Evolutionary conservation across 2,797 vertebrate species (phyloP).

Genomic region (Hylomyscus alleni): DNA sequence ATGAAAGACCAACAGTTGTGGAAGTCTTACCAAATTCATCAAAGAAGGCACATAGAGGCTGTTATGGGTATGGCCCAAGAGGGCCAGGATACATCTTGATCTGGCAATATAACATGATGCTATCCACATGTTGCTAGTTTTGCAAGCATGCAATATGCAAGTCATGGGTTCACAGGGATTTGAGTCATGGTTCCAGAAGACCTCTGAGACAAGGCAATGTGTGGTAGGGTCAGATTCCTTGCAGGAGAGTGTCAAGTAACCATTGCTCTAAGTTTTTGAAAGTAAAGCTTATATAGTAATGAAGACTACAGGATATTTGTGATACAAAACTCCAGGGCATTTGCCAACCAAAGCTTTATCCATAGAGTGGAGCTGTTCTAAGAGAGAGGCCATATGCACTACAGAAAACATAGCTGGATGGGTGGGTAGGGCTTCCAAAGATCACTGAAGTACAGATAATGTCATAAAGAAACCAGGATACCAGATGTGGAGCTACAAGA

Average conservation of each 20-base stretch:
- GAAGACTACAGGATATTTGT: not conserved
- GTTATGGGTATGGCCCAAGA: not conserved
- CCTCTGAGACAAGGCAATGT: not conserved
- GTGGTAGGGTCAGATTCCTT: not conserved
- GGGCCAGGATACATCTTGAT: not conserved
- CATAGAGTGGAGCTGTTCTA: too few relatives aligned
- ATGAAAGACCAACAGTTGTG: not conserved
- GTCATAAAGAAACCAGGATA: not conserved
- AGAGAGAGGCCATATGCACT: not conserved
- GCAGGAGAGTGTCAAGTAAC: not conserved
- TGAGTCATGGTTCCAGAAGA: not conserved
- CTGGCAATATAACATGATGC: not conserved
- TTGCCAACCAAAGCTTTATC: not conserved
- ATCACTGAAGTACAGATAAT: not conserved
- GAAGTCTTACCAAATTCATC: not conserved
- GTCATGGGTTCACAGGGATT: not conserved
- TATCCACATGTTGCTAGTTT: not conserved
- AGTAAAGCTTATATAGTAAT: not conserved
- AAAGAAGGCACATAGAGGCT: not conserved
- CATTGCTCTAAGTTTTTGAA: not conserved
- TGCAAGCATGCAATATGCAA: not conserved
- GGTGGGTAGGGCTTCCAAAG: not conserved
- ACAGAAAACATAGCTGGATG: not conserved
- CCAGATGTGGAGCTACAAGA: too few relatives aligned
- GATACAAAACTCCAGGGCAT: not conserved